phyloP scores from a whole-genome alignment of 2,888 invertebrate genomes.

The Sisyra nigra region DNA sequence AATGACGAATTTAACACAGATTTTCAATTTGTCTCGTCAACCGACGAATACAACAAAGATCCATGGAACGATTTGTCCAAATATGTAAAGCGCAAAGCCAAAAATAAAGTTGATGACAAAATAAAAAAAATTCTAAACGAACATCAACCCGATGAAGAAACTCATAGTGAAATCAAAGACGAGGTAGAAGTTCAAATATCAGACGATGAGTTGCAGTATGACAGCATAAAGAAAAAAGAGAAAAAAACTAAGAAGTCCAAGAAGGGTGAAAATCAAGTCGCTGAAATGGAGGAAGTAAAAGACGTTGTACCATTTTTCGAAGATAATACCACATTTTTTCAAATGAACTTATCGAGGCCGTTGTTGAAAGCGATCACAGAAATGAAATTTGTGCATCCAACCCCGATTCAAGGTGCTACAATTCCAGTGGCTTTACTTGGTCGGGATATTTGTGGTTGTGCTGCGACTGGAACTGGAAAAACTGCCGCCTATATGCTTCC shows the following conservation, averaged over 20 bases:
- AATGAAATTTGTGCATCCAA: conserved; percentile 84
- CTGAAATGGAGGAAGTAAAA: conserved; percentile 33
- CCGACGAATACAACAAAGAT: conserved; percentile 66
- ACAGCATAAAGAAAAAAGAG: conserved; percentile 49
- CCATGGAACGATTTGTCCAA: conserved; percentile 67
- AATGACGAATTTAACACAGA: conserved; percentile 63
- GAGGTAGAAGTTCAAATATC: conserved; percentile 48
- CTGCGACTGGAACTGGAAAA: conserved; percentile 96
- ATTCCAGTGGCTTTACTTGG: conserved; percentile 82
- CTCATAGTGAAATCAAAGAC: conserved; percentile 24
- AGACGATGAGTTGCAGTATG: conserved; percentile 61
- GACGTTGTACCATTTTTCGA: conserved; percentile 52
- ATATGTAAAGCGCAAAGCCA: conserved; percentile 63
- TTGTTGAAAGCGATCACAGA: conserved; percentile 78
- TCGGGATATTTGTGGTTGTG: conserved; percentile 94
- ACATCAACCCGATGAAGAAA: conserved; percentile 29
- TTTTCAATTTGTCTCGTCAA: conserved; percentile 65
- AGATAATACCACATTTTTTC: conserved; percentile 58
- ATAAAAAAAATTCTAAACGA: conserved; percentile 43
- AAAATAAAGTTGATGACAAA: conserved; percentile 71
- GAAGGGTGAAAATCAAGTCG: conserved; percentile 22
- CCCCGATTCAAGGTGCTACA: conserved; percentile 91
- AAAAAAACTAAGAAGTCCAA: conserved; percentile 30
- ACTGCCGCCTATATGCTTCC: conserved; percentile 98
- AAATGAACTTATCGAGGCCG: conserved; percentile 93